Conservation (phyloP, 2,888 invertebrate genomes). For the Pollenia labialis region DNA sequence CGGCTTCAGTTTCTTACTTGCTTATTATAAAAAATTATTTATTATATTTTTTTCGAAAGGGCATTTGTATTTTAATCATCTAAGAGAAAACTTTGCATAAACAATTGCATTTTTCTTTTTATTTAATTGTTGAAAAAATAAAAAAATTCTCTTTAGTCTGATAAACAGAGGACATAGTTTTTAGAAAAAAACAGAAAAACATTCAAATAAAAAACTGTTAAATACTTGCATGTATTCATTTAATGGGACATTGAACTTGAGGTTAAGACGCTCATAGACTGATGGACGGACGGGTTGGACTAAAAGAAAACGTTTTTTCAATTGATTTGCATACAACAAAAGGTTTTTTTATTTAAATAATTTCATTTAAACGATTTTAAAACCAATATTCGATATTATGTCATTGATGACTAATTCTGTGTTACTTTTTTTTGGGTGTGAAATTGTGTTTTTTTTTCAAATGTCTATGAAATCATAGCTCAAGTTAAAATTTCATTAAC, state of each 20-base stretch:
- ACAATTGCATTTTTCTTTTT: slow-evolving; percentile 21
- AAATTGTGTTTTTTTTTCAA: slow-evolving; percentile 3
- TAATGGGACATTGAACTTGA: slow-evolving; percentile 69
- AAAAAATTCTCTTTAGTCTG: background rate
- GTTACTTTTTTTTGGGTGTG: slow-evolving; percentile 5
- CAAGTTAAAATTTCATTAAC: slow-evolving; percentile 37
- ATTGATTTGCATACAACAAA: slow-evolving; percentile 22
- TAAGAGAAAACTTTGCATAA: slow-evolving; percentile 30
- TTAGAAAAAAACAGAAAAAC: background rate
- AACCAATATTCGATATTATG: slow-evolving; percentile 6
- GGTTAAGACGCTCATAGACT: slow-evolving; percentile 36
- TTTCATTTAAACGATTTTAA: background rate
- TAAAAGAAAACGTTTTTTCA: background rate
- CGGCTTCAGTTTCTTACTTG: too few species aligned
- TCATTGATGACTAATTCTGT: slow-evolving; percentile 51
- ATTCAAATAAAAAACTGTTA: slow-evolving; percentile 15
- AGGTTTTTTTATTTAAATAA: background rate
- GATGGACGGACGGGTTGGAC: background rate
- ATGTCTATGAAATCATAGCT: slow-evolving; percentile 23
- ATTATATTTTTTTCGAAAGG: slow-evolving; percentile 16
- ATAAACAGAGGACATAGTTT: slow-evolving; percentile 18
- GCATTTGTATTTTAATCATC: slow-evolving; percentile 50
- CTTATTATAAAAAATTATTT: too few species aligned
- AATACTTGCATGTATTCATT: slow-evolving; percentile 35
- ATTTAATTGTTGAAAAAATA: background rate